Base-by-base conservation (phyloP, 2,888 invertebrate species). In the Branchipolynoe longqiensis region DNA sequence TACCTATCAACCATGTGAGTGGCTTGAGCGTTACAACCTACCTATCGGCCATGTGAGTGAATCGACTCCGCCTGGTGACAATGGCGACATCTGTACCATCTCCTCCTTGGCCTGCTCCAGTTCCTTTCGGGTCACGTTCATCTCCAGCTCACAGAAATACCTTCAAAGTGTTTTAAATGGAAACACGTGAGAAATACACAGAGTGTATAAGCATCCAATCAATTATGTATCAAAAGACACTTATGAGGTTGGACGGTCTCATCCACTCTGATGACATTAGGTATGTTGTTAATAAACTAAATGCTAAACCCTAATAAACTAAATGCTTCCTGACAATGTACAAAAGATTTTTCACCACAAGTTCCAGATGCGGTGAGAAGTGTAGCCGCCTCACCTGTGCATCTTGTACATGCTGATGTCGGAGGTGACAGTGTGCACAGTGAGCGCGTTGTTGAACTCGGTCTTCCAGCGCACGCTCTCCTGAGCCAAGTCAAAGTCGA, bases 21-120 rank as follows among this genome's bases (percentile, higher is more conserved):
- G n/a, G n/a, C n/a, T n/a, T n/a, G n/a, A n/a, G n/a, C n/a, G n/a
- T n/a, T n/a, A n/a, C n/a, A 2, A 18, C 82, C 95, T 95, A 85
- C 96, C 97, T 69, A 96, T 93, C 0, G 97, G 97, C 97, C 97
- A 97, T 4, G 95, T 93, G 1, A 94, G 90, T 58, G 91, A 90
- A 33, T 90, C 91, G 31, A 88, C 87, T 18, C 94, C 94, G 12
- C 93, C 93, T 0, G 95, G 95, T 22, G 94, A 94, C 82, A 94
- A 91, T 82, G 93, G 91, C 41, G 94, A 94, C 87, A 94, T 94
- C 73, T 93, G 90, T 36, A 93, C 88, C 54, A 95, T 95, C 86
- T 94, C 94, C 41, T 92, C 90, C 64, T 95, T 93, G n/a, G 95
- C 90, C 62, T 91, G 90, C 31, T 92, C 91, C 81, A 95, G 94